Evolutionary conservation across 2,888 invertebrate species (phyloP), one percentile per base, ranked within the genome.

Genomic region (Arge pagana): DNA sequence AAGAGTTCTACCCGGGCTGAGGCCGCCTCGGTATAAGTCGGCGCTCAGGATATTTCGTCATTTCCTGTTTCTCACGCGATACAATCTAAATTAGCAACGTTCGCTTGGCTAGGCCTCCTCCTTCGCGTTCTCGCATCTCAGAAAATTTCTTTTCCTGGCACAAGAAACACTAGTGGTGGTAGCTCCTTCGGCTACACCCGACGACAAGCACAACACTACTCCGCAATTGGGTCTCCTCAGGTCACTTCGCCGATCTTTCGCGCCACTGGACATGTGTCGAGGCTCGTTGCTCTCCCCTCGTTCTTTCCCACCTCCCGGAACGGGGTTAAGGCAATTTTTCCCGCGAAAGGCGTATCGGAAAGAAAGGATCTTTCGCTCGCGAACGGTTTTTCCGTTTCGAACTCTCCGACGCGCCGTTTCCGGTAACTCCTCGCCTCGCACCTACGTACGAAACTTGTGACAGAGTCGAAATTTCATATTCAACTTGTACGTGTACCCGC

Each of bases 31-130:
- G 69, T 69, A 70, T 72, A 76, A 76, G 72, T 74, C 72, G 66
- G 74, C 71, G 71, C 74, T 74, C 76, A 76, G 76, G 76, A 76
- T 76, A 76, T 76, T 76, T 76, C 76, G 76, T 76, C 76, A 76
- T 76, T 76, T 76, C 76, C 76, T 76, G 76, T 74, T 76, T 76
- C 76, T 76, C 76, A 76, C 76, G 76, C 76, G 76, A 76, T 76
- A 76, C 76, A 76, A 76, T 76, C 76, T 76, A 76, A 76, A 76
- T 76, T 76, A 76, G 76, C 76, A 72, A 75, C 72, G 76, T 76
- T 76, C 74, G 74, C 76, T 73, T 67, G 72, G 75, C 71, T 74
- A 75, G 73, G 70, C 70, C 68, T 70, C 71, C 74, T 70, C 73
- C 64, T 62, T 59, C 62, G 56, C 62, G 56, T 51, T 57, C 63